Evolutionary conservation across 2,797 vertebrate genomes (phyloP).

Genomic region (Sarcophilus harrisii): DNA sequence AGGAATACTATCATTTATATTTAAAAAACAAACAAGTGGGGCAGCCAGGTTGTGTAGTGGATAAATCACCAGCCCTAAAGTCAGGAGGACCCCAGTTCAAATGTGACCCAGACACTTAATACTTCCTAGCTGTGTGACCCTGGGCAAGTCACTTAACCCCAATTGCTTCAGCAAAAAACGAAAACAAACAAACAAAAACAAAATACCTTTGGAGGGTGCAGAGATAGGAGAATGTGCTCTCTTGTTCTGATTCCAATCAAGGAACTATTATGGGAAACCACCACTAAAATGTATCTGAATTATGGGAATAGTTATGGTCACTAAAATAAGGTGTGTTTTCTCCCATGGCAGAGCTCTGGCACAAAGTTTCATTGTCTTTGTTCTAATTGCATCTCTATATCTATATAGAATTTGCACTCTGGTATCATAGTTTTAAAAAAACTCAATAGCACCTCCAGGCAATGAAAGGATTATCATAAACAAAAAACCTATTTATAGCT

Average conservation of each 20-base stretch:
- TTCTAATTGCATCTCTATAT: background rate
- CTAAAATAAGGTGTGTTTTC: background rate
- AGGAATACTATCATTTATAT: background rate
- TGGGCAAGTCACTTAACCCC: too few species aligned
- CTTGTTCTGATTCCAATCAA: background rate
- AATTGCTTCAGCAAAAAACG: too few species aligned
- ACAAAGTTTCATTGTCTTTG: background rate
- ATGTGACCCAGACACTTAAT: too few species aligned
- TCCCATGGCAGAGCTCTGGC: background rate
- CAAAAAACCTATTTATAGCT: background rate
- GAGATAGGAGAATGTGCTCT: background rate
- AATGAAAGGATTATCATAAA: background rate
- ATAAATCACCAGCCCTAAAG: too few species aligned
- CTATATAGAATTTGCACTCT: background rate
- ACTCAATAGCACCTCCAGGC: background rate
- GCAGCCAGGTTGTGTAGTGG: too few species aligned
- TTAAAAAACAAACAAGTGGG: background rate
- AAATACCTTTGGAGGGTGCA: background rate
- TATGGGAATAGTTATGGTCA: background rate
- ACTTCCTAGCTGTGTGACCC: too few species aligned
- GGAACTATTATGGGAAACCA: background rate
- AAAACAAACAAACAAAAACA: too few species aligned
- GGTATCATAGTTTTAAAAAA: background rate
- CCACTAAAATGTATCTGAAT: background rate
- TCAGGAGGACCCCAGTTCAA: too few species aligned